A percentile compares a stretch with the other conserved stretches of the same genome.
Conservation (phyloP, 2,113 vertebrate genomes). For the Telmatochromis sp. region DNA sequence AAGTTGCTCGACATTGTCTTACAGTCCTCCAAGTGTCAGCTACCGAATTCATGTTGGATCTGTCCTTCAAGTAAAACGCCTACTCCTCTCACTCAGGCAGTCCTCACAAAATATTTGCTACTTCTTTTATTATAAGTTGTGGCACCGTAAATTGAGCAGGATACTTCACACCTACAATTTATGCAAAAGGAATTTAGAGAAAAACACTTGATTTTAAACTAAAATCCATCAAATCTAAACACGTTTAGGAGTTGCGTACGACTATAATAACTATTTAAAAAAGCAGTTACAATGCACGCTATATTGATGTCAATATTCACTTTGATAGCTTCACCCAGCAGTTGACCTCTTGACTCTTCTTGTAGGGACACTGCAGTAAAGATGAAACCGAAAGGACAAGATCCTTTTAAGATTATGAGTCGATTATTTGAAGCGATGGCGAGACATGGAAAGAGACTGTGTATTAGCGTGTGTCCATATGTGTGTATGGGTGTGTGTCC, state of each 20-base stretch:
- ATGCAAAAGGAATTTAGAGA: neutral
- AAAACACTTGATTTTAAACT: neutral
- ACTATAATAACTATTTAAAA: neutral
- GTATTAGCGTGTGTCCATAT: neutral
- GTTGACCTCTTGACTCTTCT: neutral
- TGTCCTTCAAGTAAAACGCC: slow-evolving; percentile 17
- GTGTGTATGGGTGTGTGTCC: slow-evolving; percentile 20
- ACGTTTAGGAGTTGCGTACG: neutral
- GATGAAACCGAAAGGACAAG: slow-evolving; percentile 47
- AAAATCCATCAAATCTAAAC: neutral
- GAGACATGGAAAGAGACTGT: slow-evolving; percentile 15
- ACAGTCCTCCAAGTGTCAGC: slow-evolving; percentile 21
- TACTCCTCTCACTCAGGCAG: neutral
- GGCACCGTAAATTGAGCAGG: neutral
- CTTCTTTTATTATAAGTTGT: neutral
- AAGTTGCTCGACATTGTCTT: slow-evolving; percentile 62
- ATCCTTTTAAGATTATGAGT: slow-evolving; percentile 60
- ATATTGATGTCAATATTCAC: neutral
- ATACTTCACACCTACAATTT: neutral
- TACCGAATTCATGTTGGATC: slow-evolving; percentile 21
- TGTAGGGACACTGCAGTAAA: neutral
- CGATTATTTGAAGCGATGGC: slow-evolving; percentile 49
- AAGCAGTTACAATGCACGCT: neutral
- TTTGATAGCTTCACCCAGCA: neutral
- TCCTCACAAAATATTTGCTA: neutral